Evolutionary conservation across 2,113 vertebrate species (phyloP).

Genomic region (Ophiodon elongatus): DNA sequence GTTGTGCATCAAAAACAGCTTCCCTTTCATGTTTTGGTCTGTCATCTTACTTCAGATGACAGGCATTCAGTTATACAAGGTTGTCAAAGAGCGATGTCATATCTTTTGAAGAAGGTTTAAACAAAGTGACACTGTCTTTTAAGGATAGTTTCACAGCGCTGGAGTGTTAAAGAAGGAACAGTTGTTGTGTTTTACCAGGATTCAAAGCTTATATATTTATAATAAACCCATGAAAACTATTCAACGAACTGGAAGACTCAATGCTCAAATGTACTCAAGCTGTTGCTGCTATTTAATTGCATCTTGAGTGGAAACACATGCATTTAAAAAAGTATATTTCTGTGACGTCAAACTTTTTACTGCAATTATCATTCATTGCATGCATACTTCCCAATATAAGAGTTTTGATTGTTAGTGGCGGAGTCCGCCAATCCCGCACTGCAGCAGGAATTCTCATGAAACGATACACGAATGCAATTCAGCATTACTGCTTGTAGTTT

Average conservation of each 20-base stretch:
- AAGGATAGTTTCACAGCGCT: slow-evolving; percentile 27
- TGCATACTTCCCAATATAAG: neutral
- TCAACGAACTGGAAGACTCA: slow-evolving; percentile 8
- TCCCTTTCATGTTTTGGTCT: slow-evolving; percentile 51
- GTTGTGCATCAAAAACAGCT: slow-evolving; percentile 51
- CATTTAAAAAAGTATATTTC: neutral
- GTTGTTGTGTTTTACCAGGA: slow-evolving; percentile 10
- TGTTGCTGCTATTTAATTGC: slow-evolving; percentile 22
- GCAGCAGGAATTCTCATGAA: neutral
- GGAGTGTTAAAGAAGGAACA: neutral
- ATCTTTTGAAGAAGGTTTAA: slow-evolving; percentile 49
- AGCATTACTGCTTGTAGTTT: neutral
- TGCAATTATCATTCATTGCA: neutral
- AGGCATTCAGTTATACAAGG: slow-evolving; percentile 37
- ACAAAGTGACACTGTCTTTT: slow-evolving; percentile 51
- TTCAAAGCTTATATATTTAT: slow-evolving; percentile 11
- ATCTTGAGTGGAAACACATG: slow-evolving; percentile 12
- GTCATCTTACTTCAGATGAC: slow-evolving; percentile 50
- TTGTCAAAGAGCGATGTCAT: slow-evolving; percentile 47
- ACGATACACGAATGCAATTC: neutral
- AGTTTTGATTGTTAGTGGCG: neutral
- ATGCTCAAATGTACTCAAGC: slow-evolving; percentile 5
- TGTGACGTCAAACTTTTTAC: neutral
- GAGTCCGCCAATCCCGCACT: neutral
- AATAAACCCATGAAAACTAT: neutral